A percentile compares a stretch with the other conserved stretches of the same genome.
Conservation (phyloP, 2,797 vertebrate genomes). For the Scyliorhinus canicula region DNA sequence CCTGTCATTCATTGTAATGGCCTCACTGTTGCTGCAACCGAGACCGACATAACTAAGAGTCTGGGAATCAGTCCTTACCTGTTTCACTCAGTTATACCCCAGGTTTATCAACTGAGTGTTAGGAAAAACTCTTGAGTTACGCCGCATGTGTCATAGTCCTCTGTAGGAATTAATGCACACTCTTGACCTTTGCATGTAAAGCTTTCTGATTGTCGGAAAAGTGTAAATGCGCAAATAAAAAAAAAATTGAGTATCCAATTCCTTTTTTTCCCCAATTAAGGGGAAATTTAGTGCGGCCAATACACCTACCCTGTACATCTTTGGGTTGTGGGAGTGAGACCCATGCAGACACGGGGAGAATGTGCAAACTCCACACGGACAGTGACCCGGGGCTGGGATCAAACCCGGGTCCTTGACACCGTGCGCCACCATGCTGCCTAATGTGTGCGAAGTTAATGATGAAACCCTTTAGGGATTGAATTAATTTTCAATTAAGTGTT, state of each 20-base stretch:
- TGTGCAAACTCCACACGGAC: too few relatives aligned
- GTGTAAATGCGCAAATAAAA: too few relatives aligned
- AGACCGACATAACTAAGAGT: background rate
- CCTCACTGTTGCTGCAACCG: background rate
- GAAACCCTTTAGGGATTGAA: background rate
- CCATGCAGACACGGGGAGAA: too few relatives aligned
- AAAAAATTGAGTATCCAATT: too few relatives aligned
- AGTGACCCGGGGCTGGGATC: too few relatives aligned
- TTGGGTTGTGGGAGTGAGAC: too few relatives aligned
- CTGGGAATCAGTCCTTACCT: background rate
- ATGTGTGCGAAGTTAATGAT: background rate
- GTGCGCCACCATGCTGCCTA: too few relatives aligned
- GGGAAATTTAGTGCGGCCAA: too few relatives aligned
- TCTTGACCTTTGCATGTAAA: background rate
- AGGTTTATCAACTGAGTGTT: background rate
- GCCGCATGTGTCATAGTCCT: background rate
- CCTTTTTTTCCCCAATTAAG: too few relatives aligned
- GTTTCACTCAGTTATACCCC: background rate
- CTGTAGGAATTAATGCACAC: background rate
- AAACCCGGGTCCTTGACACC: too few relatives aligned
- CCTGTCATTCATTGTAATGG: background rate
- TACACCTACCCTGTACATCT: too few relatives aligned
- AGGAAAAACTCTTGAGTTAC: background rate
- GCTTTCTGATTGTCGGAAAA: background rate
- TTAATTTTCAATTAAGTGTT: background rate